Base-by-base conservation (phyloP, 2,113 vertebrate species). In the Hepsetus odoe region DNA sequence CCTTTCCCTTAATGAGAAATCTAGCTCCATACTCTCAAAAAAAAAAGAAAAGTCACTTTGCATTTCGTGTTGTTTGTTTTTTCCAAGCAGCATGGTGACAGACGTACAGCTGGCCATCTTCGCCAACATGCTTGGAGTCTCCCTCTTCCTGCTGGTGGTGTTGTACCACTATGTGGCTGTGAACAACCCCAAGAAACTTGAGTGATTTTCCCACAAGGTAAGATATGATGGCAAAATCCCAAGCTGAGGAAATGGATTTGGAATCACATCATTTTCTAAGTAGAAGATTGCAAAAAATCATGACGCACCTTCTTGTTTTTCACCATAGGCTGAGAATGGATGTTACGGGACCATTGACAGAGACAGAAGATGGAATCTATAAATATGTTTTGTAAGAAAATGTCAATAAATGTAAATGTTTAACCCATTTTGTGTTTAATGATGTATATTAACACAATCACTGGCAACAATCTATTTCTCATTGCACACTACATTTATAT, bases 71-170 rank as follows among this genome's bases (percentile, higher is more conserved):
- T n/a, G n/a, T 67, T 1, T 11, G 1, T 80, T 53, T 13, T 51
- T 53, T 67, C 8, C n/a, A 49, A 58, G 16, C 91, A 96, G 94
- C 86, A 98, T 99, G 97, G 95, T 98, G 89, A 98, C 97, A 0
- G 97, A 99, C 86, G 96, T 98, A 85, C 97, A 98, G 85, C 93
- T 98, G 86, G 97, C 97, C 73, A 98, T 99, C 80, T 98, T 99
- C 66, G 96, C 97, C 91, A 99, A 99, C 91, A 96, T 99, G 96
- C 91, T 98, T 86, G 97, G 97, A 66, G 96, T 99, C 24, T 99
- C 97, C 14, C 94, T 99, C 35, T 99, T 98, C 90, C 85, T 99
- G 46, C 93, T 99, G 7, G 97, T 99, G 18, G 97, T 98, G 0
- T 92, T 99, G 4, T 98, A 98, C 84, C 97, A 99, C 89, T 98